phyloP scores from a whole-genome alignment of 2,797 vertebrate genomes.

The Picus viridis region DNA sequence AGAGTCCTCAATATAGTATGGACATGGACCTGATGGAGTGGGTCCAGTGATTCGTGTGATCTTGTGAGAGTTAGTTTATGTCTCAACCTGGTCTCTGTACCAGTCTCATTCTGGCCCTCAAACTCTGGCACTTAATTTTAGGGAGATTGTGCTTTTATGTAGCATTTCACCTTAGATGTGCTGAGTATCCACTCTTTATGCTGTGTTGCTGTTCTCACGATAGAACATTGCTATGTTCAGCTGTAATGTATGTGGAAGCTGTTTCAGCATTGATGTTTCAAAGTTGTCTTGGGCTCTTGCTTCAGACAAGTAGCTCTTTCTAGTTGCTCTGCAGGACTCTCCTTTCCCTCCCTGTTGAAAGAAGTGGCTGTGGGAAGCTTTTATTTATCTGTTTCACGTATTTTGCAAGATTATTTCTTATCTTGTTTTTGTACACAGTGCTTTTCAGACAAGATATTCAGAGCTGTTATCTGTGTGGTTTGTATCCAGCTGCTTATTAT shows the following conservation, averaged over 20 bases:
- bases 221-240: background rate
- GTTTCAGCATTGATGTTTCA: background rate
- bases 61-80: background rate
- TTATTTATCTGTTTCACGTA: conserved; percentile 37
- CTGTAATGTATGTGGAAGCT: background rate
- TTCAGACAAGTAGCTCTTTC: background rate
- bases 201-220: background rate
- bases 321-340: background rate
- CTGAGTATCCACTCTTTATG: background rate
- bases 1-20: too few relatives aligned
- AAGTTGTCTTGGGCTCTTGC: background rate
- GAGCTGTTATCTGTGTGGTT: conserved; percentile 39
- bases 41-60: background rate
- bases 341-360: background rate
- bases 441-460: conserved; percentile 30
- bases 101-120: background rate
- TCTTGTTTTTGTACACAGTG: conserved; percentile 11
- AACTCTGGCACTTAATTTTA: background rate
- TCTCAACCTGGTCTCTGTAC: background rate
- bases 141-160: accelerated
- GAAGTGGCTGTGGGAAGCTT: background rate
- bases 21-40: too few relatives aligned
- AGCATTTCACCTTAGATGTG: background rate
- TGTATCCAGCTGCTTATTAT: conserved; percentile 44
- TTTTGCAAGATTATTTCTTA: conserved; percentile 54